These are phyloP conservation scores for Bovichtus variegatus DNA, from an alignment of 2,797 vertebrate genomes.

Conservation along the genomic window DNA sequence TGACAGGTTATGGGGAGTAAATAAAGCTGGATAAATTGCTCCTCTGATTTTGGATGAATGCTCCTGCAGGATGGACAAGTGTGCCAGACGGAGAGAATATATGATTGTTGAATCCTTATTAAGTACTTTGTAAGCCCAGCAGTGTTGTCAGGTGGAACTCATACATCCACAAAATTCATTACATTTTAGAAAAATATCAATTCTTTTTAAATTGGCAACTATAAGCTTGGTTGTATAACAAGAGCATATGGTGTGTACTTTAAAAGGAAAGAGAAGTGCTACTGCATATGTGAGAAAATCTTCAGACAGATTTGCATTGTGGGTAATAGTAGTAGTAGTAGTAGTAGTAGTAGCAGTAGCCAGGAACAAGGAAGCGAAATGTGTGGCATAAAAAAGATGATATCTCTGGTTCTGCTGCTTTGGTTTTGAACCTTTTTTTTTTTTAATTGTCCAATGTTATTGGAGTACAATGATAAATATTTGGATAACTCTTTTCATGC, in stretches of 20 bases:
- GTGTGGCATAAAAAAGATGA: neutral
- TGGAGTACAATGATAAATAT: neutral
- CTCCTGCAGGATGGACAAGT: neutral
- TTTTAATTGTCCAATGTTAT: neutral
- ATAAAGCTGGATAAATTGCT: constrained; percentile 57
- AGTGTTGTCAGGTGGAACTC: neutral
- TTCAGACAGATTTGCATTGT: constrained; percentile 1
- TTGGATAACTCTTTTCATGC: neutral
- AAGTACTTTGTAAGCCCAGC: neutral
- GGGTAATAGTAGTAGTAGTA: too few species aligned
- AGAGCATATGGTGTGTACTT: neutral
- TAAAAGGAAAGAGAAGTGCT: neutral
- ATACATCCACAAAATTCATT: neutral
- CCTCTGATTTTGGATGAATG: constrained; percentile 26
- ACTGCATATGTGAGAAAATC: neutral
- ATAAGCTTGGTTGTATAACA: neutral
- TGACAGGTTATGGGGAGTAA: constrained; percentile 44
- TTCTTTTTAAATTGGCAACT: neutral
- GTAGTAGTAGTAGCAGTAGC: too few species aligned
- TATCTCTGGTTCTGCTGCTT: neutral
- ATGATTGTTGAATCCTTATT: neutral
- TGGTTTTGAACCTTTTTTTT: neutral
- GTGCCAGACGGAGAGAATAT: neutral
- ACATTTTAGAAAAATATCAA: neutral
- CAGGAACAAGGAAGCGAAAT: neutral